Conservation (phyloP, 2,888 invertebrate species). For the Keiferia lycopersicella region DNA sequence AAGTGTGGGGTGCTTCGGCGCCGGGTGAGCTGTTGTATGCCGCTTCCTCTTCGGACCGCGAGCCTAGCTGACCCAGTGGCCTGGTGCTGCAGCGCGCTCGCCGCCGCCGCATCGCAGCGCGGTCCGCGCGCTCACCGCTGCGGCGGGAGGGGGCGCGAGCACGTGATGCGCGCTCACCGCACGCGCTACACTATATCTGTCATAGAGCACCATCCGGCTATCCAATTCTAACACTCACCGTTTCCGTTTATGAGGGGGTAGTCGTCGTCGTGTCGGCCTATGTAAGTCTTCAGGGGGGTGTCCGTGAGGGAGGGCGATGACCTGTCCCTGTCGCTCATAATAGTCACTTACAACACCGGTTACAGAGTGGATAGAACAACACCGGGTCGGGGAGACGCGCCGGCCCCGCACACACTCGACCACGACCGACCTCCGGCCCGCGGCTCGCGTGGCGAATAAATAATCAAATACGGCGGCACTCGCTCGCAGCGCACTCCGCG, state of each 20-base stretch:
- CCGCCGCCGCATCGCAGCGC: constrained; percentile 35
- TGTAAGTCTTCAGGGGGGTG: constrained; percentile 92
- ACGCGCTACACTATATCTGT: constrained; percentile 35
- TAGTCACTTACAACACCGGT: constrained; percentile 80
- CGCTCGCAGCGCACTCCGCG: constrained; percentile 39
- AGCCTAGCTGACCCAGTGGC: constrained; percentile 45
- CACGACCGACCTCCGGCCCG: constrained; percentile 79
- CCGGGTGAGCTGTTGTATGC: constrained; percentile 21
- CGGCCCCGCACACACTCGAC: constrained; percentile 71
- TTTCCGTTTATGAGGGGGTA: constrained; percentile 90
- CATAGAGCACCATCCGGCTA: constrained; percentile 39
- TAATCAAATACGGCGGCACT: constrained; percentile 46
- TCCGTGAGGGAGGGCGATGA: constrained; percentile 93
- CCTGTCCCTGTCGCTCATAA: constrained; percentile 95
- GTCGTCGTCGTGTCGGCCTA: constrained; percentile 91
- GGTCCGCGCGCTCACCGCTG: constrained; percentile 44
- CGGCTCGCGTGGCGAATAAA: constrained; percentile 79
- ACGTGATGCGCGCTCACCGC: constrained; percentile 43
- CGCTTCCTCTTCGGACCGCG: constrained; percentile 29
- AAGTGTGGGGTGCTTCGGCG: constrained; percentile 27
- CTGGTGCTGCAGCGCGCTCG: constrained; percentile 36
- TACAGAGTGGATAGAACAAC: constrained; percentile 56
- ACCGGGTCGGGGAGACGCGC: constrained; percentile 65
- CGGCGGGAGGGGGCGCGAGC: constrained; percentile 43
- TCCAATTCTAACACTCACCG: constrained; percentile 69